These are phyloP conservation scores for Grammomys dolichurus DNA, from an alignment of 2,113 vertebrate species.

Conservation along the genomic window DNA sequence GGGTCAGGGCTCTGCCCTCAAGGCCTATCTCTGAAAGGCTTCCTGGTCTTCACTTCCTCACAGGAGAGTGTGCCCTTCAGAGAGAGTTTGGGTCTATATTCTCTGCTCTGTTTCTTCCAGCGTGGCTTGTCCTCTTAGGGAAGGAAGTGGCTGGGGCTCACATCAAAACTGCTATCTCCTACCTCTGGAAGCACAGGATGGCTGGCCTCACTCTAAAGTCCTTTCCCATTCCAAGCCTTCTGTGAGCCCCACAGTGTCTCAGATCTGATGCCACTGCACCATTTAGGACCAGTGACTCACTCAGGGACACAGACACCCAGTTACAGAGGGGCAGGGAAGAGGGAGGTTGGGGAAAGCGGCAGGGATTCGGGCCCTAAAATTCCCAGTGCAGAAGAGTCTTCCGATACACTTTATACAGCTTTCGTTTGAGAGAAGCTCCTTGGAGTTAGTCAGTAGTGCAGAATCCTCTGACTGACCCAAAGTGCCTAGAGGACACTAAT, in stretches of 20 bases:
- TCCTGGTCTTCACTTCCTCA: background rate
- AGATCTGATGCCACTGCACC: background rate
- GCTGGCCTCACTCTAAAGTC: background rate
- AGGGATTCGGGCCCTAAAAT: background rate
- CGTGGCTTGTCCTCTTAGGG: too few relatives aligned
- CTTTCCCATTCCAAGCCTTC: background rate
- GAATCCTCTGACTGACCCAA: background rate
- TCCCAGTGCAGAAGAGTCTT: background rate
- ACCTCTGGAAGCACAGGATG: background rate
- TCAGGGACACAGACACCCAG: background rate
- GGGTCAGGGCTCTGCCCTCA: background rate
- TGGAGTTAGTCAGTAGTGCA: background rate
- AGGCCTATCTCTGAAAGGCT: background rate
- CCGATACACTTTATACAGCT: background rate
- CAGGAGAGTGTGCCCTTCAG: fast-evolving
- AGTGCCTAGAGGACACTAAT: background rate
- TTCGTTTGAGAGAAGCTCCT: background rate
- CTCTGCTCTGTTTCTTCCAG: background rate
- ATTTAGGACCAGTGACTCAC: background rate
- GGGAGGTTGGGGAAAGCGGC: background rate
- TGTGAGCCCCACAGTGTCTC: background rate
- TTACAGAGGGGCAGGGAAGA: background rate
- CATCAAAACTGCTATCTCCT: background rate
- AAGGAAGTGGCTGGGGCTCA: background rate
- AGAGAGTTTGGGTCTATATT: too few relatives aligned